Evolutionary conservation across 2,113 vertebrate genomes (phyloP).

Genomic region (Antechinus flavipes): DNA sequence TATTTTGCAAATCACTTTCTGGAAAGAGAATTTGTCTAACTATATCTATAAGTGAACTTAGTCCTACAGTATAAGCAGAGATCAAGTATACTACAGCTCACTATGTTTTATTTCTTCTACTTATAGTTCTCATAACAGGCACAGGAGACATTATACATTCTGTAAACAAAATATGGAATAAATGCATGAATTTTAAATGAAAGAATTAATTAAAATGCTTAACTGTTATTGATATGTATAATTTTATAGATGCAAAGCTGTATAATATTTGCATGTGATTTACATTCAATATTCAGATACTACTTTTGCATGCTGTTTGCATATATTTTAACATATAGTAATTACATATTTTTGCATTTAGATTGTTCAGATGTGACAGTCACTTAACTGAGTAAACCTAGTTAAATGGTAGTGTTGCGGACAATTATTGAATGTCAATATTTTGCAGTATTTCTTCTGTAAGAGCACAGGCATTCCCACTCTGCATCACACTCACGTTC

Average conservation of each 20-base stretch:
- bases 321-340: constrained; percentile 26
- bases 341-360: constrained; percentile 53
- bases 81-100: constrained; percentile 12
- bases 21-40: constrained; percentile 11
- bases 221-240: constrained; percentile 62
- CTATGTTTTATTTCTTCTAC: constrained; percentile 35
- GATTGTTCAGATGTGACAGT: constrained; percentile 35
- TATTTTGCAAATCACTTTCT: constrained; percentile 10
- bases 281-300: constrained; percentile 58
- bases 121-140: constrained; percentile 55
- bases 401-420: background rate
- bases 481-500: background rate
- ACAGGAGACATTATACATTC: constrained; percentile 59
- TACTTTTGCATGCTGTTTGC: constrained; percentile 70
- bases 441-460: background rate
- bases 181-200: constrained; percentile 72
- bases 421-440: constrained; percentile 2
- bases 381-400: constrained; percentile 41
- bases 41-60: constrained; percentile 23
- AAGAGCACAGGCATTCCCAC: background rate
- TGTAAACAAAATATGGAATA: constrained; percentile 72
- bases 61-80: constrained; percentile 14
- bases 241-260: constrained; percentile 57
- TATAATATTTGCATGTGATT: constrained; percentile 66
- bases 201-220: constrained; percentile 78